Evolutionary conservation across 2,888 invertebrate species (phyloP).

Genomic region (Rutpela maculata): DNA sequence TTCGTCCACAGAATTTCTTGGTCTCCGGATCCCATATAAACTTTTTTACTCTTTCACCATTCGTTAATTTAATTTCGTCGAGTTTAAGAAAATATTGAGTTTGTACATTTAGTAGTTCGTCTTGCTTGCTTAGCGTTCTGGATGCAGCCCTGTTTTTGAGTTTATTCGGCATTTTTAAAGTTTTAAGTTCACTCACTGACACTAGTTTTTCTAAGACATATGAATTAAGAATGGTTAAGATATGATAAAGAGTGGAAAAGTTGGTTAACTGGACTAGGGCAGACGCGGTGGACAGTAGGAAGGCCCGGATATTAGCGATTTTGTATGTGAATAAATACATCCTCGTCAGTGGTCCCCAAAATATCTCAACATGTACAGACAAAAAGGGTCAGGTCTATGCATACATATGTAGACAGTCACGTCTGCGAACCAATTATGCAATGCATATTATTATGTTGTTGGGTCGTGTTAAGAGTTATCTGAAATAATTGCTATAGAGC

Average conservation of each 20-base stretch:
- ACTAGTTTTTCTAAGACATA: slow-evolving; percentile 34
- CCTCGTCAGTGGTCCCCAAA: slow-evolving; percentile 70
- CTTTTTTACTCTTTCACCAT: slow-evolving; percentile 78
- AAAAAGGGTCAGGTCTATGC: slow-evolving; percentile 1
- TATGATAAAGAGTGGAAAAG: slow-evolving; percentile 43
- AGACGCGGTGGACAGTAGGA: slow-evolving; percentile 66
- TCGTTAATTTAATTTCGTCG: slow-evolving; percentile 77
- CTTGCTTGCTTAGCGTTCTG: slow-evolving; percentile 69
- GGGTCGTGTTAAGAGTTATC: not conserved
- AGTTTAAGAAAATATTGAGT: slow-evolving; percentile 78
- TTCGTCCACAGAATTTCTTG: slow-evolving; percentile 85
- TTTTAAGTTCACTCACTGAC: slow-evolving; percentile 29
- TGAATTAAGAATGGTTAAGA: slow-evolving; percentile 41
- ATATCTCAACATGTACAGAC: slow-evolving; percentile 7
- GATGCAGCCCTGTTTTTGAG: slow-evolving; percentile 56
- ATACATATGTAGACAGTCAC: not conserved
- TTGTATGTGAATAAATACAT: slow-evolving; percentile 74
- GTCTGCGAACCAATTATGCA: not conserved
- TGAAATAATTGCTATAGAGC: not conserved
- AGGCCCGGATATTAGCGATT: slow-evolving; percentile 76
- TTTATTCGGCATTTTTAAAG: slow-evolving; percentile 52
- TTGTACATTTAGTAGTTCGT: slow-evolving; percentile 70
- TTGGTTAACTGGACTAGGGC: slow-evolving; percentile 60
- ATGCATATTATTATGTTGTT: not conserved
- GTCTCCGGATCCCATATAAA: slow-evolving; percentile 88